Conservation (phyloP, 1,140 invertebrate genomes). For the Drosophila carrolli region DNA sequence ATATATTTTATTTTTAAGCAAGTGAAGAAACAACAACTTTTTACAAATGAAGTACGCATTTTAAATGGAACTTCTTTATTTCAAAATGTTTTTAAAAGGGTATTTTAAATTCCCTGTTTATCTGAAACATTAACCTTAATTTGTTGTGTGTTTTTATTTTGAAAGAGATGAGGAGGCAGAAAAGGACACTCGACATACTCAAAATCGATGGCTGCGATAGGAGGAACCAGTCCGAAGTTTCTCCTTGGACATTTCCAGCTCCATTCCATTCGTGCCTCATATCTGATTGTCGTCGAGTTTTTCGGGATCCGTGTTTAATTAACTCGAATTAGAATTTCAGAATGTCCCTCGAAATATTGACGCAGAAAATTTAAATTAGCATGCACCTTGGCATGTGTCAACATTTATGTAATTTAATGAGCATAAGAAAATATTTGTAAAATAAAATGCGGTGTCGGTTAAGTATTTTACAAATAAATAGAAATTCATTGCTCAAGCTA, state of each 20-base stretch:
- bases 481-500: too few relatives aligned
- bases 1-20: too few relatives aligned
- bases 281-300: constrained; percentile 62
- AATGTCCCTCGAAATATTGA: constrained; percentile 30
- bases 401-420: constrained; percentile 43
- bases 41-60: too few relatives aligned
- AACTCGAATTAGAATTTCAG: constrained; percentile 77
- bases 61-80: too few relatives aligned
- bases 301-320: constrained; percentile 67
- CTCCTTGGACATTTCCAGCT: constrained; percentile 44
- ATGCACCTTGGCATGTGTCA: background rate
- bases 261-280: constrained; percentile 63
- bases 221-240: constrained; percentile 53
- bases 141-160: constrained; percentile 16
- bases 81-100: constrained; percentile 5
- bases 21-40: too few relatives aligned
- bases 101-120: constrained; percentile 8
- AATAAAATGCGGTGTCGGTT: background rate
- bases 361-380: constrained; percentile 37
- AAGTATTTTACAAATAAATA: too few relatives aligned
- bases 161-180: constrained; percentile 10
- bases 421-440: background rate
- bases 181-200: constrained; percentile 74
- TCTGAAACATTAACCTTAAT: constrained; percentile 7
- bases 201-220: constrained; percentile 77